These are phyloP conservation scores for Lepidochrysops patricia DNA, from an alignment of 2,888 invertebrate genomes.

Conservation along the genomic window DNA sequence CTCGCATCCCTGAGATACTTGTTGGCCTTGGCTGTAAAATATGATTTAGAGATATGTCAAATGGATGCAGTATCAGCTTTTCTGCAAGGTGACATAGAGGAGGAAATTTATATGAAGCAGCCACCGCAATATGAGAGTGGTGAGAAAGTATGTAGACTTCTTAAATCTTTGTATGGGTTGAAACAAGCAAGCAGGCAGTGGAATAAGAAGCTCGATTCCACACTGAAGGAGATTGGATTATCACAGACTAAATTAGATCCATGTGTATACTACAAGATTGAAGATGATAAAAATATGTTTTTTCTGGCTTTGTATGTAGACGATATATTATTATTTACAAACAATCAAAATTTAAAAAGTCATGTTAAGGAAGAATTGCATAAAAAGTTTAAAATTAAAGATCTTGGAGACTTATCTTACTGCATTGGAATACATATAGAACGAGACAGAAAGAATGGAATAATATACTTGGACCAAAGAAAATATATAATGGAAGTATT, in stretches of 20 bases:
- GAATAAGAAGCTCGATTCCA: too few species aligned
- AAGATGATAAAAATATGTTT: too few species aligned
- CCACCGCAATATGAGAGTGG: conserved; percentile 14
- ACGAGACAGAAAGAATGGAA: neutral
- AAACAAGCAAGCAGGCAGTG: too few species aligned
- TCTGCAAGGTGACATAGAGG: conserved; percentile 24
- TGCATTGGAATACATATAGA: neutral
- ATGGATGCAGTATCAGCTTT: conserved; percentile 25
- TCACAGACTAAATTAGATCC: too few species aligned
- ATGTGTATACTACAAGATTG: too few species aligned
- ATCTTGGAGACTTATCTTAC: neutral
- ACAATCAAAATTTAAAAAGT: neutral
- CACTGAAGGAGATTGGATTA: too few species aligned
- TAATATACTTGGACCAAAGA: neutral
- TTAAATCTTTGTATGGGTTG: too few species aligned
- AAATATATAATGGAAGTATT: neutral
- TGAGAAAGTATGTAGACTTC: conserved; percentile 22
- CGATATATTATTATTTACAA: too few species aligned
- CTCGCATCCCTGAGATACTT: conserved; percentile 22
- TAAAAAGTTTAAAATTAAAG: neutral
- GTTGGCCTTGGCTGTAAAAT: conserved; percentile 18
- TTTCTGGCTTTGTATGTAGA: too few species aligned
- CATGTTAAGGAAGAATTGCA: neutral
- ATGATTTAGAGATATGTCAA: conserved; percentile 19
- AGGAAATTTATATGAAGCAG: conserved; percentile 24